These are phyloP conservation scores for Phyto melanocephala DNA, from an alignment of 2,888 invertebrate species.

Conservation along the genomic window DNA sequence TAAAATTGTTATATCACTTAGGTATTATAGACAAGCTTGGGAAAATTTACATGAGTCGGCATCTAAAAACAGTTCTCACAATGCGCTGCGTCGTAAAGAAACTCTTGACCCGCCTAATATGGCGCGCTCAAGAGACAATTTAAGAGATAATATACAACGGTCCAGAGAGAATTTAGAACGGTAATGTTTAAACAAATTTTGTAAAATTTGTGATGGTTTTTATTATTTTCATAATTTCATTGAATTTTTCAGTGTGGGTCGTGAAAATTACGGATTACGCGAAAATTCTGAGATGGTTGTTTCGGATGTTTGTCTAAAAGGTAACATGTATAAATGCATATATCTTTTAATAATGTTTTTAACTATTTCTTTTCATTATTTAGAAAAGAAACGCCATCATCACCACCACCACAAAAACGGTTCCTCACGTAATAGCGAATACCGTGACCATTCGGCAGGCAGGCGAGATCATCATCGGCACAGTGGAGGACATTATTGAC, in stretches of 20 bases:
- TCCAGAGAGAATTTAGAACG: slow-evolving; percentile 78
- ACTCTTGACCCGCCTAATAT: slow-evolving; percentile 84
- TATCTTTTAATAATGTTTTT: background rate
- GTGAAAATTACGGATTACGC: slow-evolving; percentile 80
- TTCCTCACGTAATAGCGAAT: slow-evolving; percentile 76
- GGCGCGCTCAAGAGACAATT: slow-evolving; percentile 76
- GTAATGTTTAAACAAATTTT: slow-evolving; percentile 67
- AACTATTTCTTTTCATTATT: slow-evolving; percentile 1
- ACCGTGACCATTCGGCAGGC: slow-evolving; percentile 76
- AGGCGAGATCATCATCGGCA: slow-evolving; percentile 78
- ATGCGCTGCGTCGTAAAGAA: slow-evolving; percentile 84
- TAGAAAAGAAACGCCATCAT: slow-evolving; percentile 79
- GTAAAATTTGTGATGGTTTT: too few relatives aligned
- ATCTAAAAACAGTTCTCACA: slow-evolving; percentile 81
- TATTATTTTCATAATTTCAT: background rate
- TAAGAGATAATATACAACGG: slow-evolving; percentile 78
- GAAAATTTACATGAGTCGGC: slow-evolving; percentile 93
- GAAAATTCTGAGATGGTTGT: slow-evolving; percentile 89
- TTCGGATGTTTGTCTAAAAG: slow-evolving; percentile 81
- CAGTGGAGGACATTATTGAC: slow-evolving; percentile 78
- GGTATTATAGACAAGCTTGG: slow-evolving; percentile 94
- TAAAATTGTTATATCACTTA: slow-evolving; percentile 51
- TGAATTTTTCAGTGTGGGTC: slow-evolving; percentile 71
- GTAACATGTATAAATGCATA: slow-evolving; percentile 63
- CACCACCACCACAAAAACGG: slow-evolving; percentile 79